Conservation (phyloP, 1,140 invertebrate genomes). For the Drosophila ironensis region DNA sequence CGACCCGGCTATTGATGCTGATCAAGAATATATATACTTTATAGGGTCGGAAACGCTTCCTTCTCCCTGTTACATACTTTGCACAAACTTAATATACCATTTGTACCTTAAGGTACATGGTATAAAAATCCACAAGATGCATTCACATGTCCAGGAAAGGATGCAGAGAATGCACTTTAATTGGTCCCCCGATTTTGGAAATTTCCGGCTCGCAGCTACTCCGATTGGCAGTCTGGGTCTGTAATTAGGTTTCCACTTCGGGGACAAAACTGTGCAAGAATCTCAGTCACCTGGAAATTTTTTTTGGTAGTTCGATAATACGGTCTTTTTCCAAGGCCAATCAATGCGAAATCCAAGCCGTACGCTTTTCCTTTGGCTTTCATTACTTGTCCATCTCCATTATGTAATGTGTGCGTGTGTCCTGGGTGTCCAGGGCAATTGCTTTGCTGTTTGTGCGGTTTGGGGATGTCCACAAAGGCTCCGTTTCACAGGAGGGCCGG, state of each 20-base stretch:
- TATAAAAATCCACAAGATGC: no score
- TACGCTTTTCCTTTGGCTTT: constrained; percentile 50
- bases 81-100: no score
- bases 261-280: no score
- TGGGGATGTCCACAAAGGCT: constrained; percentile 34
- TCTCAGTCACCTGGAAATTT: no score
- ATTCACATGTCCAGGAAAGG: no score
- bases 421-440: constrained; percentile 22
- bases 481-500: constrained; percentile 1
- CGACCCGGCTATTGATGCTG: no score
- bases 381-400: constrained; percentile 53
- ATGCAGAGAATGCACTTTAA: neutral
- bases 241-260: neutral
- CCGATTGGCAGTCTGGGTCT: neutral
- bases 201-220: no score
- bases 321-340: constrained; percentile 45
- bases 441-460: neutral
- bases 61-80: no score
- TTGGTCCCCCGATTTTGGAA: neutral
- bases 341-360: constrained; percentile 39
- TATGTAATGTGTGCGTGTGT: constrained; percentile 29
- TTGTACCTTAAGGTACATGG: no score
- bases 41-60: no score
- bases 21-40: no score
- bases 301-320: neutral